Base-by-base conservation (phyloP, 2,888 invertebrate genomes). In the Perizoma flavofasciatum region DNA sequence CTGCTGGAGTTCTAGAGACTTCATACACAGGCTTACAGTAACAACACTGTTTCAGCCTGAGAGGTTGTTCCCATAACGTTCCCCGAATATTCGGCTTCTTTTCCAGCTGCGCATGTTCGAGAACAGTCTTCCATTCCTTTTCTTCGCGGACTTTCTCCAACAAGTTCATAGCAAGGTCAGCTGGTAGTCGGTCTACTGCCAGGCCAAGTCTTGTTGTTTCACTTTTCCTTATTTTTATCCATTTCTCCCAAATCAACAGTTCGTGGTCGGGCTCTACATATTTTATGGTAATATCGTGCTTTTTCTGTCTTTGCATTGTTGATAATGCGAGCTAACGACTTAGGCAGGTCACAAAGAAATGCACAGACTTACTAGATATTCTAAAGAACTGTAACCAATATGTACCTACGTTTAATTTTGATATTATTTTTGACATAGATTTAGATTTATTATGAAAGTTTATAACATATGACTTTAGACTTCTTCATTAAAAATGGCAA, bases 201-300 rank as follows among this genome's bases (percentile, higher is more conserved):
- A 75, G 65, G 0, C 75, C 80, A 37, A 92, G 75, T 37, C 72
- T 69, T 5, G 64, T 67, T 0, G 78, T 79, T 68, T 90, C 90
- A 4, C 85, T 82, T 67, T 78, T 77, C 61, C 92, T 78, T 47
- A 88, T 85, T 67, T 77, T 71, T 63, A 88, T 77, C 90, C 91
- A 91, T 75, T 85, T 83, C 63, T 89, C 87, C 92, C 92, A 91
- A 11, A 81, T 61, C 5, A 84, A 62, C 43, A 92, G 68, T 65
- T 88, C 87, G 33, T 69, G 70, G 60, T 88, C 89, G 0, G 87
- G 85, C 49, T 77, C 72, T 33, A 70, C 50, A 0, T 67, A 59
- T 60, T 74, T 74, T 51, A 69, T 63, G 22, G 59, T 68, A 44
- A 65, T 67, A 34, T 66, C 59, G 32, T 69, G 64, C 7, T 66